These are phyloP conservation scores for Polietes domitor DNA, from an alignment of 2,888 invertebrate species.

Conservation along the genomic window DNA sequence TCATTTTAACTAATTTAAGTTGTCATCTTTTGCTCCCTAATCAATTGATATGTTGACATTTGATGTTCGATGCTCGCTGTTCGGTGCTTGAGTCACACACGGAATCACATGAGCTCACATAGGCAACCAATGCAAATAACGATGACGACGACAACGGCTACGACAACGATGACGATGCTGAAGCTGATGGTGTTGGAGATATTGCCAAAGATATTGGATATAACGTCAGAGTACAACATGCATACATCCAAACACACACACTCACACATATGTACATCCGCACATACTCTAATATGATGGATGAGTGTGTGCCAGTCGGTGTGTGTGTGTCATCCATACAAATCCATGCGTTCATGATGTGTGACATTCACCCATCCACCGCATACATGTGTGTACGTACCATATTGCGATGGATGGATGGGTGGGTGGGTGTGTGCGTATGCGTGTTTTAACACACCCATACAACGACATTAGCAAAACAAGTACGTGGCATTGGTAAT, in stretches of 20 bases:
- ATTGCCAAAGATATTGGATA: slow-evolving; percentile 49
- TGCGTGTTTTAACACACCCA: slow-evolving; percentile 47
- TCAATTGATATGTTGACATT: slow-evolving; percentile 65
- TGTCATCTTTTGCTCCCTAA: slow-evolving; percentile 62
- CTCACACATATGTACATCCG: slow-evolving; percentile 5
- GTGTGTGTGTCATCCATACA: slow-evolving; percentile 13
- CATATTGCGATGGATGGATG: not conserved
- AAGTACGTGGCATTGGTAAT: slow-evolving; percentile 64
- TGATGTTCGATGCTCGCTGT: slow-evolving; percentile 33
- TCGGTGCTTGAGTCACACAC: slow-evolving; percentile 12
- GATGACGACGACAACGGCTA: slow-evolving; percentile 25
- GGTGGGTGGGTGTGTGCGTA: slow-evolving; percentile 1
- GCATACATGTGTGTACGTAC: not conserved
- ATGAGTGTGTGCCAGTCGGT: slow-evolving; percentile 1
- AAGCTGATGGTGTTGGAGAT: slow-evolving; percentile 14
- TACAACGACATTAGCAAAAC: slow-evolving; percentile 46
- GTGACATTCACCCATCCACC: slow-evolving; percentile 15
- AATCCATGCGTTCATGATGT: not conserved
- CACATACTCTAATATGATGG: slow-evolving; percentile 17
- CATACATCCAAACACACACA: not conserved
- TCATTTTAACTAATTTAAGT: slow-evolving; percentile 63
- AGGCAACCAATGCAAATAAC: slow-evolving; percentile 44
- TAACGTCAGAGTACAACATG: not conserved
- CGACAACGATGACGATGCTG: slow-evolving; percentile 7
- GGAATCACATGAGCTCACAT: slow-evolving; percentile 6